phyloP scores from a whole-genome alignment of 2,113 vertebrate genomes.

The Silurus meridionalis region DNA sequence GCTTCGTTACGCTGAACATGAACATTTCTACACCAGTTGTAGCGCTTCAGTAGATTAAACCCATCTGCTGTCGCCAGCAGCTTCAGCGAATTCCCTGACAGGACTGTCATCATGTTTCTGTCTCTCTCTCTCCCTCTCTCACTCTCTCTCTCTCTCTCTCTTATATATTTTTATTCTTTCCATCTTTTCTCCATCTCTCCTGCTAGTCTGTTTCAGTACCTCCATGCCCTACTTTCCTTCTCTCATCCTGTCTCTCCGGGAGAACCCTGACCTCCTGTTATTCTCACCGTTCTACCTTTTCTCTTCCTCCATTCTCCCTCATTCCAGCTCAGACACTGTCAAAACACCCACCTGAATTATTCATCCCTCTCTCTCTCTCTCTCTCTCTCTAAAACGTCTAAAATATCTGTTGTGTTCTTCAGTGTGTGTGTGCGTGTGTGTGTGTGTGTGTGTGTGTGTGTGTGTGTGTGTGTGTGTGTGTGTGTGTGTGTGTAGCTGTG shows the following conservation, averaged over 20 bases:
- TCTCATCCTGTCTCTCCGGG: background rate
- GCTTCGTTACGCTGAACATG: constrained; percentile 11
- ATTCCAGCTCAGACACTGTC: background rate
- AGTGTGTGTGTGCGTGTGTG: no score
- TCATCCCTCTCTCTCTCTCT: background rate
- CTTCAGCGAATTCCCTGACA: background rate
- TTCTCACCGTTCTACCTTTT: background rate
- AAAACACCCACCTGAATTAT: constrained; percentile 13
- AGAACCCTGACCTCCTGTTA: background rate
- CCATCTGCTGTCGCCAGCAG: constrained; percentile 1
- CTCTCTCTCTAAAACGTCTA: background rate
- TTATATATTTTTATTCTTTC: background rate
- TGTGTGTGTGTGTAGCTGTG: no score
- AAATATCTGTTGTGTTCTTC: background rate
- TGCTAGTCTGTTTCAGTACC: constrained; percentile 6
- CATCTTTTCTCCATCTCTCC: background rate
- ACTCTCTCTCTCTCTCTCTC: background rate
- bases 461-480: no score
- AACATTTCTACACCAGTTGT: background rate
- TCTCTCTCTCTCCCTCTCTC: background rate
- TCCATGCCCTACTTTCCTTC: constrained; percentile 5
- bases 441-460: no score
- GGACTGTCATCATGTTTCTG: constrained; percentile 23
- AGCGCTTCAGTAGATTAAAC: constrained; percentile 13
- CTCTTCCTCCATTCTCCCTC: background rate